These are phyloP conservation scores for Conistra vaccinii DNA, from an alignment of 2,888 invertebrate genomes.

Conservation along the genomic window DNA sequence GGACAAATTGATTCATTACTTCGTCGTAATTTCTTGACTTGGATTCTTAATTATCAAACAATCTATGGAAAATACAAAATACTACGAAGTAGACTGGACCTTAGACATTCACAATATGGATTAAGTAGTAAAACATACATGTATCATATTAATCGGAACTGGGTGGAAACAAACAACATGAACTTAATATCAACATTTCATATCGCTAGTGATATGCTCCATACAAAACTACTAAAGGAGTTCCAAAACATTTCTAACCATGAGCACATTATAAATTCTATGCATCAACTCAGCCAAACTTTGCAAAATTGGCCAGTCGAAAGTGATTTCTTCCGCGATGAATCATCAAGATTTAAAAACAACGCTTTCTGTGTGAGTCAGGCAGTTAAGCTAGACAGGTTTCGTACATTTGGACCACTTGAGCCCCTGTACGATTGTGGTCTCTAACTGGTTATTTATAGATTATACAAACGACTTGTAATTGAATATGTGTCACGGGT, in stretches of 20 bases:
- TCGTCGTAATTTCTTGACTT: constrained; percentile 13
- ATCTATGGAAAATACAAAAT: constrained; percentile 28
- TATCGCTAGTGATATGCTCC: background rate
- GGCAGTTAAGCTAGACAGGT: constrained; percentile 59
- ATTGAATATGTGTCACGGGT: constrained; percentile 60
- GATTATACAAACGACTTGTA: constrained; percentile 55
- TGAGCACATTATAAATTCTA: constrained; percentile 54
- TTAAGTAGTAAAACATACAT: constrained; percentile 11
- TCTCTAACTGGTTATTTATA: constrained; percentile 62
- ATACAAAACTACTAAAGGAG: background rate
- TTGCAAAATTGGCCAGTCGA: constrained; percentile 60
- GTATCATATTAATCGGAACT: constrained; percentile 17
- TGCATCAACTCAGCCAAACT: constrained; percentile 48
- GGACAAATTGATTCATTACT: constrained; percentile 33
- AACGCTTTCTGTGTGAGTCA: constrained; percentile 72
- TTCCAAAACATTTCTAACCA: constrained; percentile 16
- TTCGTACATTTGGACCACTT: constrained; percentile 70
- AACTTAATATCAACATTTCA: constrained; percentile 12
- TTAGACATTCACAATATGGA: constrained; percentile 13
- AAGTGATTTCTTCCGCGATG: constrained; percentile 74
- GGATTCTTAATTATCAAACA: constrained; percentile 18
- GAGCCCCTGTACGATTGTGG: constrained; percentile 55
- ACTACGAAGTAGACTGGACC: constrained; percentile 33
- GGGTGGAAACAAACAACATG: constrained; percentile 6
- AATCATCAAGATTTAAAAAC: constrained; percentile 68